Evolutionary conservation across 2,797 vertebrate species (phyloP).

Genomic region (Mormyrops boulengeri): DNA sequence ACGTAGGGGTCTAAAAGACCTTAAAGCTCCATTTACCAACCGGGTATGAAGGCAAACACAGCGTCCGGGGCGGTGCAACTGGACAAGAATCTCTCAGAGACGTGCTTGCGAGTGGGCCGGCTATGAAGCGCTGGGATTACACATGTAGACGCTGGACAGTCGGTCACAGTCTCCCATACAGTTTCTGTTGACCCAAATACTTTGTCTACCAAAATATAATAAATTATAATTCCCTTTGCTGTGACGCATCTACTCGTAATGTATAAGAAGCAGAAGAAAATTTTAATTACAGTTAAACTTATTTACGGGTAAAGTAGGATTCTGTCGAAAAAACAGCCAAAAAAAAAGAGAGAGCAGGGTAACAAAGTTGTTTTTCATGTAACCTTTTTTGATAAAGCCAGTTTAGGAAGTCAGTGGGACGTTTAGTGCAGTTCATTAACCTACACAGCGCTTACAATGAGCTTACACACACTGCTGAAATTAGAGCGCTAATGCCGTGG

Average conservation of each 20-base stretch:
- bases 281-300: neutral
- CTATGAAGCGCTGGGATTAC: neutral
- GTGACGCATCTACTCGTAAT: neutral
- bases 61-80: neutral
- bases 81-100: slow-evolving; percentile 7
- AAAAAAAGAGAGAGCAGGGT: neutral
- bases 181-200: neutral
- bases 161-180: neutral
- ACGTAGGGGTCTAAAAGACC: neutral
- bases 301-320: neutral
- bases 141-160: neutral
- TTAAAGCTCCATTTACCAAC: slow-evolving; percentile 3
- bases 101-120: neutral
- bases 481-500: neutral
- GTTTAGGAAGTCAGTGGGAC: neutral
- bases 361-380: neutral
- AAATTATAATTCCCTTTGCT: neutral
- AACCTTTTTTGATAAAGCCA: neutral
- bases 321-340: neutral
- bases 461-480: neutral
- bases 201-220: neutral
- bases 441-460: neutral
- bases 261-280: neutral
- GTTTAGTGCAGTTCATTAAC: neutral
- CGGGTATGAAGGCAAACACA: neutral